These are phyloP conservation scores for Drosophila histrio DNA, from an alignment of 2,888 invertebrate genomes.

Conservation along the genomic window DNA sequence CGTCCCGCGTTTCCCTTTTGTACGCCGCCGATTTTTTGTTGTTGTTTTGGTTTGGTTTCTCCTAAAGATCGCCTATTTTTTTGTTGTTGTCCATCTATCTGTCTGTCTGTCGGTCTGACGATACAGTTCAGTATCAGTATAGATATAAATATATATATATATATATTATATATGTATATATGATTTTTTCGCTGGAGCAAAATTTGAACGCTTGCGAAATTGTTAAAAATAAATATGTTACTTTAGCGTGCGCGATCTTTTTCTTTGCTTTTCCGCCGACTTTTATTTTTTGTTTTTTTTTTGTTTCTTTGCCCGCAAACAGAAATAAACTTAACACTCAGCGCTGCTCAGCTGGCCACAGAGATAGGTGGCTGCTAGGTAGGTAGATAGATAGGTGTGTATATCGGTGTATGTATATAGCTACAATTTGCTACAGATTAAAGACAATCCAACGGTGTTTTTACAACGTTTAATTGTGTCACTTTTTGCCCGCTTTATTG, in stretches of 20 bases:
- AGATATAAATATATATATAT: conserved; percentile 17
- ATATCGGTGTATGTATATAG: conserved; percentile 14
- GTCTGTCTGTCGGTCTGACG: conserved; percentile 27
- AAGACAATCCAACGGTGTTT: conserved; percentile 13
- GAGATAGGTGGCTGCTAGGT: neutral
- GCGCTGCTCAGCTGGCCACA: conserved; percentile 41
- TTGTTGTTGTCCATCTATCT: too few relatives aligned
- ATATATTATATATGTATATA: conserved; percentile 20
- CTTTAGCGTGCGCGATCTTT: conserved; percentile 66
- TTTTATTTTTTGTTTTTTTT: conserved; percentile 19
- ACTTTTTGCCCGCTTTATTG: conserved; percentile 35
- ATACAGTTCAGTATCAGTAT: conserved; percentile 34
- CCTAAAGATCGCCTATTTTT: conserved; percentile 49
- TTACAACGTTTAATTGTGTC: conserved; percentile 32
- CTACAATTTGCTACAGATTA: conserved; percentile 20
- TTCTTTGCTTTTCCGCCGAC: conserved; percentile 26
- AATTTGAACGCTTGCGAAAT: conserved; percentile 75
- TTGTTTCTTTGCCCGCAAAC: conserved; percentile 46
- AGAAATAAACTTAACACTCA: conserved; percentile 76
- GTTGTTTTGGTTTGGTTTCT: conserved; percentile 22
- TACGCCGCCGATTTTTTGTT: conserved; percentile 19
- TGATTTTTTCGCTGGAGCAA: conserved; percentile 61
- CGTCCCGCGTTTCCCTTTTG: conserved; percentile 7
- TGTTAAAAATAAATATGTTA: conserved; percentile 77
- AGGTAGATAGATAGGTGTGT: conserved; percentile 5